Percentiles rank a stretch among this genome's conserved stretches.
Conservation (phyloP, 2,113 vertebrate genomes). For the Accipiter virgatus region DNA sequence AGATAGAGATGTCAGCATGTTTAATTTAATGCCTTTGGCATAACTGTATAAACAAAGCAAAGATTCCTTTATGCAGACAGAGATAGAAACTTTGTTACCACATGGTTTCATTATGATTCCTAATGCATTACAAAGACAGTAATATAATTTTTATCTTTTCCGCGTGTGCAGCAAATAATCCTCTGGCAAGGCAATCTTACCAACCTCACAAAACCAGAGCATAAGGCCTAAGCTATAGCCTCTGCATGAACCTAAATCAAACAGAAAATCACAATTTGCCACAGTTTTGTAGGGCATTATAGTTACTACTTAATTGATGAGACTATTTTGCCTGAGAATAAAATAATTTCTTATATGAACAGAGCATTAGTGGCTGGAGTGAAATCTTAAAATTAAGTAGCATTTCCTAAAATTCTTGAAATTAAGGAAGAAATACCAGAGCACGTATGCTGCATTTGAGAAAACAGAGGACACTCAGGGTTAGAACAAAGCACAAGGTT, state of each 20-base stretch:
- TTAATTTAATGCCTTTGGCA: constrained; percentile 14
- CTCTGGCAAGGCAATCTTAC: neutral
- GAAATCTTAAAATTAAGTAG: neutral
- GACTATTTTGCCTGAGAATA: neutral
- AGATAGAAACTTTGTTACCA: neutral
- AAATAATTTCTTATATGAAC: neutral
- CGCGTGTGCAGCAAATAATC: neutral
- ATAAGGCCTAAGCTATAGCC: neutral
- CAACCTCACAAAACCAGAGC: neutral
- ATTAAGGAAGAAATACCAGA: neutral
- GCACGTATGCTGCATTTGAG: neutral
- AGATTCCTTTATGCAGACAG: constrained; percentile 1
- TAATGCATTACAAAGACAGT: neutral
- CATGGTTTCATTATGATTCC: neutral
- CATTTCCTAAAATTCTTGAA: neutral
- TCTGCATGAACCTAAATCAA: neutral
- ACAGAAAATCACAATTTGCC: neutral
- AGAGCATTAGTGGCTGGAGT: neutral
- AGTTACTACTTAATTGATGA: neutral
- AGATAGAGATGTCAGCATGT: neutral
- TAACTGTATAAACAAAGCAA: neutral
- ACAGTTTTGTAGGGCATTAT: neutral
- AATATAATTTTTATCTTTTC: constrained; percentile 2
- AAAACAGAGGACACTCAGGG: neutral
- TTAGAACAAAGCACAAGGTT: neutral